A percentile compares a stretch with the other conserved stretches of the same genome.
Evolutionary conservation across 2,113 vertebrate species (phyloP).

Genomic region (Atractosteus spatula): DNA sequence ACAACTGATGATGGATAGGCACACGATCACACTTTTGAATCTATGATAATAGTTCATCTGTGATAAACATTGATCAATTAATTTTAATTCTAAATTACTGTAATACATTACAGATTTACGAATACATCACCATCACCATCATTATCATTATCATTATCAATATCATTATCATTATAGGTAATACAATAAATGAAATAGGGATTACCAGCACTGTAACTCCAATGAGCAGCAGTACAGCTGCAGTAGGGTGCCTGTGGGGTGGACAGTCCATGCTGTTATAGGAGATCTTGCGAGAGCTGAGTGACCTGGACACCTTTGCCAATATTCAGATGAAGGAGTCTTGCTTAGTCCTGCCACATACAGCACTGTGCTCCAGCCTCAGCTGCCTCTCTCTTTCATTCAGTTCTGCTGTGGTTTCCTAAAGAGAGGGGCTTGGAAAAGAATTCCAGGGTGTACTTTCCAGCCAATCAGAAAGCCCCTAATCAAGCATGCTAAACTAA

Average conservation of each 20-base stretch:
- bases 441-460: slow-evolving; percentile 64
- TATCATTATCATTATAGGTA: no score
- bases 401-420: slow-evolving; percentile 58
- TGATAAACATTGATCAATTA: no score
- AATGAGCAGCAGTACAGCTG: slow-evolving; percentile 51
- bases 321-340: background rate
- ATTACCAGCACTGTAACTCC: slow-evolving; percentile 67
- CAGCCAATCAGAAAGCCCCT: slow-evolving; percentile 76
- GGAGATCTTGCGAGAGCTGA: background rate
- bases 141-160: no score
- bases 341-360: slow-evolving; percentile 62
- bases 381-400: slow-evolving; percentile 68
- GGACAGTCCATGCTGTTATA: slow-evolving; percentile 53
- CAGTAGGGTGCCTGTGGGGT: slow-evolving; percentile 56
- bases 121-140: no score
- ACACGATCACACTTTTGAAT: no score
- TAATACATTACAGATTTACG: no score
- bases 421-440: slow-evolving; percentile 51
- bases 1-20: no score
- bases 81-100: no score
- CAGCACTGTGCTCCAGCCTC: slow-evolving; percentile 52
- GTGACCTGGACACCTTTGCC: background rate
- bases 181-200: background rate
- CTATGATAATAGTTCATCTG: no score
- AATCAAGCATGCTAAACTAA: slow-evolving; percentile 70